Evolutionary conservation across 1,140 invertebrate species (phyloP).

Genomic region (Amyelois transitella): DNA sequence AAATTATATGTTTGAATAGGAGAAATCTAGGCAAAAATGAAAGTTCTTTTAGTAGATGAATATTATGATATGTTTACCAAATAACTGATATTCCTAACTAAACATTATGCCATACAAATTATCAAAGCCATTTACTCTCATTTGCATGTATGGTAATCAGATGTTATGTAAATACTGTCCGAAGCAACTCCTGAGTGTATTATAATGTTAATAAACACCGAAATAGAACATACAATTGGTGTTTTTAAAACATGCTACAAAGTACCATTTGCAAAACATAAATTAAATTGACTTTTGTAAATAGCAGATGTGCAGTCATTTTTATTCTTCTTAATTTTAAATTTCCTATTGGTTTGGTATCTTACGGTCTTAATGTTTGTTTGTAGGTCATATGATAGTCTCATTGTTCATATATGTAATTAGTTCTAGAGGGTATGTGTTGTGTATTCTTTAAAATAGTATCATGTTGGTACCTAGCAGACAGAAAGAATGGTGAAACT

Average conservation of each 20-base stretch:
- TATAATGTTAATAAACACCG: background rate
- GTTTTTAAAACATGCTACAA: background rate
- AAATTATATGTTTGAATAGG: background rate
- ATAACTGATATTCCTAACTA: background rate
- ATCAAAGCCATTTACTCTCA: background rate
- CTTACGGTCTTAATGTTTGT: too few species aligned
- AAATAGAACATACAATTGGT: background rate
- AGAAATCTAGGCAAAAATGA: background rate
- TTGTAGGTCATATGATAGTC: too few species aligned
- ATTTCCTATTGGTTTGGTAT: too few species aligned
- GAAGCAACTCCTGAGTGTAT: background rate
- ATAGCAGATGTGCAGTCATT: too few species aligned
- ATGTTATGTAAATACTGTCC: background rate
- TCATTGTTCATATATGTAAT: too few species aligned
- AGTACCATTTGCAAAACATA: background rate
- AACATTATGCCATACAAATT: background rate
- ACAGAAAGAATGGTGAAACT: too few species aligned
- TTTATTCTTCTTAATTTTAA: too few species aligned
- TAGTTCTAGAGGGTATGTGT: too few species aligned
- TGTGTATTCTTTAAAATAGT: too few species aligned
- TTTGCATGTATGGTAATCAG: background rate
- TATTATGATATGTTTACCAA: background rate
- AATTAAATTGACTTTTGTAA: too few species aligned
- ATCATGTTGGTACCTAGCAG: too few species aligned
- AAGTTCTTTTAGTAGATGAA: background rate